Conservation (phyloP, 2,888 invertebrate species). For the Ennomos quercinarius region DNA sequence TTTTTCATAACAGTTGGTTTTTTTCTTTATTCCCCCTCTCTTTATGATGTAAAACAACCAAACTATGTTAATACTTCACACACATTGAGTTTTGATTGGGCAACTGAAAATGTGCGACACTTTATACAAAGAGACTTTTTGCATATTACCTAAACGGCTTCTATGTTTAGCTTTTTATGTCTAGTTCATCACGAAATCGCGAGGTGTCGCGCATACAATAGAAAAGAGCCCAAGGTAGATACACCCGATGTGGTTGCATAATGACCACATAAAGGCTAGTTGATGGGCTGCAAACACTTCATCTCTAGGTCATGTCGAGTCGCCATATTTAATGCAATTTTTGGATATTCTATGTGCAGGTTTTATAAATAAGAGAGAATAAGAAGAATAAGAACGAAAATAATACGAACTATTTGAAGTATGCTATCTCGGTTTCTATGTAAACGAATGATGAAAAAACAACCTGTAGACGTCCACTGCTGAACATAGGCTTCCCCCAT, state of each 20-base stretch:
- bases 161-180: constrained; percentile 44
- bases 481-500: too few species aligned
- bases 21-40: too few species aligned
- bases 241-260: constrained; percentile 65
- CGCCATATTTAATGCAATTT: constrained; percentile 1
- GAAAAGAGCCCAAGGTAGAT: constrained; percentile 78
- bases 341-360: neutral
- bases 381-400: too few species aligned
- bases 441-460: too few species aligned
- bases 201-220: constrained; percentile 69
- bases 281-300: constrained; percentile 55
- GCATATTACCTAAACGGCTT: constrained; percentile 28
- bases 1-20: too few species aligned
- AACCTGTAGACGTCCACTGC: too few species aligned
- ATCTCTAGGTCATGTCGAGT: constrained; percentile 25
- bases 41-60: too few species aligned
- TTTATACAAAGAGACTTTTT: constrained; percentile 12
- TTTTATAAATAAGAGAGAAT: too few species aligned
- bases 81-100: neutral
- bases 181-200: constrained; percentile 55
- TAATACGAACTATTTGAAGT: too few species aligned
- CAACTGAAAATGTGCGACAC: neutral
- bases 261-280: constrained; percentile 66
- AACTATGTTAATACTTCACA: neutral
- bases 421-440: too few species aligned